These are phyloP conservation scores for Physocephala rufipes DNA, from an alignment of 2,888 invertebrate species.

Conservation along the genomic window DNA sequence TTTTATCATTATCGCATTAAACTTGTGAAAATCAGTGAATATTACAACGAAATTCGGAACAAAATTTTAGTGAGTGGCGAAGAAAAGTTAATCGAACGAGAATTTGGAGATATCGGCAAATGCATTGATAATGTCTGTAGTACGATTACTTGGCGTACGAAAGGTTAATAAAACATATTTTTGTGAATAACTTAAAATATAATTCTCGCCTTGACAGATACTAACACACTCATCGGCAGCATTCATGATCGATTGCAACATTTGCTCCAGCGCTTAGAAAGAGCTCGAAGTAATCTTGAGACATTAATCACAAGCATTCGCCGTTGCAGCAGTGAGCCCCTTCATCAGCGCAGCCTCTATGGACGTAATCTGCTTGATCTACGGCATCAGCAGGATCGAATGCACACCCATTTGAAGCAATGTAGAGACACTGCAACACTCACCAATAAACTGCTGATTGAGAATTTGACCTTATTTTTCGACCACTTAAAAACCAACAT, in stretches of 20 bases:
- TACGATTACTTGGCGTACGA: conserved; percentile 81
- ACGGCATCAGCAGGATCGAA: conserved; percentile 56
- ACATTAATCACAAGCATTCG: conserved; percentile 70
- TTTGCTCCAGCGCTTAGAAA: conserved; percentile 53
- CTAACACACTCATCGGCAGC: conserved; percentile 47
- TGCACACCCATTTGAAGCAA: conserved; percentile 53
- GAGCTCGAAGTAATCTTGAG: conserved; percentile 72
- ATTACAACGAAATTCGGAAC: conserved; percentile 84
- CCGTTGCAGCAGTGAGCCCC: conserved; percentile 77
- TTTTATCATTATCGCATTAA: conserved; percentile 62
- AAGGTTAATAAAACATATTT: conserved; percentile 70
- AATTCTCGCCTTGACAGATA: conserved; percentile 50
- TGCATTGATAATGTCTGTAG: conserved; percentile 75
- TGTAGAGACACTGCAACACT: conserved; percentile 58
- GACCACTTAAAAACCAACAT: conserved; percentile 52
- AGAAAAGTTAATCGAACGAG: conserved; percentile 78
- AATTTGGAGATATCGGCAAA: conserved; percentile 78
- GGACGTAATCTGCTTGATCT: conserved; percentile 59
- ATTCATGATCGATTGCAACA: conserved; percentile 53
- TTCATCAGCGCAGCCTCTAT: conserved; percentile 76
- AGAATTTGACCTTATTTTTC: conserved; percentile 60
- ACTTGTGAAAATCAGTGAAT: conserved; percentile 72
- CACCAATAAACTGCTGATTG: conserved; percentile 56
- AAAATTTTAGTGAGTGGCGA: conserved; percentile 77
- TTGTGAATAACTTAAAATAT: too few relatives aligned